These are phyloP conservation scores for Julus scandinavius DNA, from an alignment of 2,888 invertebrate genomes.

Conservation along the genomic window DNA sequence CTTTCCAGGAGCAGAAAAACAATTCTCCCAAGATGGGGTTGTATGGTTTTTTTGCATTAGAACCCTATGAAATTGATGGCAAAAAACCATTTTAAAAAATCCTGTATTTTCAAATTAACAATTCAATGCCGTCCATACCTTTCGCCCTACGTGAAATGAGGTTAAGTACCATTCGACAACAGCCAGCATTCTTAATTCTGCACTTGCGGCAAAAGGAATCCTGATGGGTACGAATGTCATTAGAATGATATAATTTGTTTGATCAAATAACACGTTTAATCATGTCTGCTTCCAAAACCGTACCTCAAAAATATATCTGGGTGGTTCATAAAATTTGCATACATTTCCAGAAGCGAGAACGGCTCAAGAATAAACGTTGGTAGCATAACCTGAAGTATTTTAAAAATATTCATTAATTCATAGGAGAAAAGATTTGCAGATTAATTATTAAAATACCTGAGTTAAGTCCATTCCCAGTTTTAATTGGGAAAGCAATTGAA, in stretches of 20 bases:
- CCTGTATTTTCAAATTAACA: background rate
- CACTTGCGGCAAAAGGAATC: constrained; percentile 60
- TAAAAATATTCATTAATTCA: constrained; percentile 14
- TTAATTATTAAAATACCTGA: constrained; percentile 61
- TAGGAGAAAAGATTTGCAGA: too few species aligned
- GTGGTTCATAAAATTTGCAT: constrained; percentile 69
- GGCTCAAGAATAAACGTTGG: constrained; percentile 69
- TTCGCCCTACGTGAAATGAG: constrained; percentile 67
- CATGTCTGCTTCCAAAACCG: constrained; percentile 21
- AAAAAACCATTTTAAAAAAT: background rate
- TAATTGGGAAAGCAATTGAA: constrained; percentile 68
- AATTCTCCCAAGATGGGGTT: constrained; percentile 71
- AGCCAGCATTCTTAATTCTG: constrained; percentile 66
- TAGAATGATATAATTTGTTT: background rate
- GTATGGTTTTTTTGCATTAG: constrained; percentile 69
- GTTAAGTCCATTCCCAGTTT: constrained; percentile 70
- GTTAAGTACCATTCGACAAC: constrained; percentile 69
- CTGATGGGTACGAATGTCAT: constrained; percentile 55
- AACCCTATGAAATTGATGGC: constrained; percentile 58
- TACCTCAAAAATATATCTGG: constrained; percentile 67
- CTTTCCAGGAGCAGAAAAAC: constrained; percentile 69
- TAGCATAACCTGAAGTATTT: constrained; percentile 65
- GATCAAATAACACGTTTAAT: background rate
- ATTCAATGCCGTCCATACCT: constrained; percentile 60
- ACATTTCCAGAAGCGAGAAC: constrained; percentile 69